phyloP scores from a whole-genome alignment of 2,888 invertebrate genomes.

The Lepidochrysops patricia region DNA sequence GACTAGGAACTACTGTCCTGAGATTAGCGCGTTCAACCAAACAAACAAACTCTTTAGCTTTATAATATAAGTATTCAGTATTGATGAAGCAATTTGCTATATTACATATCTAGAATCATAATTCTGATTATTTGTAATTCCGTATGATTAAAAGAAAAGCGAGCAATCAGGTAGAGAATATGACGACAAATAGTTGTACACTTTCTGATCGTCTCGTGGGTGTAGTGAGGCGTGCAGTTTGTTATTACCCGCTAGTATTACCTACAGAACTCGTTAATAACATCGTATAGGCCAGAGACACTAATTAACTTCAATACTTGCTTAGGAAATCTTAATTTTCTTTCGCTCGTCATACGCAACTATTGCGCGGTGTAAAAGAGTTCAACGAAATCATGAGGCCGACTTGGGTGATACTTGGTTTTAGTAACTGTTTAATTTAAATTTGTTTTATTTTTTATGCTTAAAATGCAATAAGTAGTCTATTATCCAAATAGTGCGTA shows the following conservation, averaged over 20 bases:
- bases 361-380: not conserved
- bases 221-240: slow-evolving; percentile 3
- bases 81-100: too few relatives aligned
- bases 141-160: slow-evolving; percentile 1
- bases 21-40: too few relatives aligned
- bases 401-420: not conserved
- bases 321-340: not conserved
- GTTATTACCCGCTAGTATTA: not conserved
- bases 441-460: too few relatives aligned
- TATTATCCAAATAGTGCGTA: too few relatives aligned
- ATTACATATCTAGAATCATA: too few relatives aligned
- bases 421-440: too few relatives aligned
- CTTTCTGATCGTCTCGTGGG: slow-evolving; percentile 5
- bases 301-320: not conserved
- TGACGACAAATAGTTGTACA: not conserved
- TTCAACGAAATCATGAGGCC: not conserved
- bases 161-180: slow-evolving; percentile 1
- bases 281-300: not conserved
- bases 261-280: not conserved
- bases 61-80: too few relatives aligned
- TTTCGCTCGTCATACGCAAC: not conserved
- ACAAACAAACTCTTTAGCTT: too few relatives aligned
- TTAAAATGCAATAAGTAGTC: too few relatives aligned
- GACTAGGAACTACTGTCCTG: too few relatives aligned
- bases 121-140: not conserved